phyloP scores from a whole-genome alignment of 2,888 invertebrate species.

The Acrobeloides nanus region DNA sequence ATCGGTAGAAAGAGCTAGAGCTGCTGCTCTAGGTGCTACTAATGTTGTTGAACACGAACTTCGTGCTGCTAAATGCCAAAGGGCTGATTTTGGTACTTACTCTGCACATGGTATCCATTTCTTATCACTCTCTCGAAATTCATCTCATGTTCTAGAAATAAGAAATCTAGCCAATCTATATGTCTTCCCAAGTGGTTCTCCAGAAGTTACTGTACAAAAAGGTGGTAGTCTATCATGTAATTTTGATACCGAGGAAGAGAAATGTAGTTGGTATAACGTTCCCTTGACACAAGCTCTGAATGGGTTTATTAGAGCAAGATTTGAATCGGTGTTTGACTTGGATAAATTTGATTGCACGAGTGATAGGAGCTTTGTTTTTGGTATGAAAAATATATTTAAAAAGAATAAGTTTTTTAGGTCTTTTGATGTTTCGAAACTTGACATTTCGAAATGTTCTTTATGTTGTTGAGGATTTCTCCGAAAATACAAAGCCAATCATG shows the following conservation, averaged over 20 bases:
- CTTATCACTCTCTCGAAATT: too few species aligned
- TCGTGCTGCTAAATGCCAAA: too few species aligned
- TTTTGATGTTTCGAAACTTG: neutral
- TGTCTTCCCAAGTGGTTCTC: too few species aligned
- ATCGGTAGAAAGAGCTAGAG: too few species aligned
- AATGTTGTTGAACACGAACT: too few species aligned
- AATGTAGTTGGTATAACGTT: slow-evolving; percentile 41
- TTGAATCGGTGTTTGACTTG: slow-evolving; percentile 31
- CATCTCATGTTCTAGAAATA: too few species aligned
- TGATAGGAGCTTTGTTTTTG: slow-evolving; percentile 27
- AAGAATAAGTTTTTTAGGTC: neutral
- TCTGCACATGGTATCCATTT: too few species aligned
- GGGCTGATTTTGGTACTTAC: too few species aligned
- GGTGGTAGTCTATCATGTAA: slow-evolving; percentile 39
- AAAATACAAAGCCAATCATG: too few species aligned
- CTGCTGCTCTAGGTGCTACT: too few species aligned
- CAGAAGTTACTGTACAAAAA: slow-evolving; percentile 15
- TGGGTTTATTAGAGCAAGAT: slow-evolving; percentile 32
- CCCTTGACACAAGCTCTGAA: slow-evolving; percentile 4
- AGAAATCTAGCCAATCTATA: too few species aligned
- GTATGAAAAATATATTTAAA: slow-evolving; percentile 12
- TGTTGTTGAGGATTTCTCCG: too few species aligned
- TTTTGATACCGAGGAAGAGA: slow-evolving; percentile 39
- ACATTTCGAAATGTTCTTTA: neutral
- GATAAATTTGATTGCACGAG: slow-evolving; percentile 33